A percentile compares a stretch with the other conserved stretches of the same genome.
Evolutionary conservation across 2,797 vertebrate genomes (phyloP).

Genomic region (Chiroxiphia lanceolata): DNA sequence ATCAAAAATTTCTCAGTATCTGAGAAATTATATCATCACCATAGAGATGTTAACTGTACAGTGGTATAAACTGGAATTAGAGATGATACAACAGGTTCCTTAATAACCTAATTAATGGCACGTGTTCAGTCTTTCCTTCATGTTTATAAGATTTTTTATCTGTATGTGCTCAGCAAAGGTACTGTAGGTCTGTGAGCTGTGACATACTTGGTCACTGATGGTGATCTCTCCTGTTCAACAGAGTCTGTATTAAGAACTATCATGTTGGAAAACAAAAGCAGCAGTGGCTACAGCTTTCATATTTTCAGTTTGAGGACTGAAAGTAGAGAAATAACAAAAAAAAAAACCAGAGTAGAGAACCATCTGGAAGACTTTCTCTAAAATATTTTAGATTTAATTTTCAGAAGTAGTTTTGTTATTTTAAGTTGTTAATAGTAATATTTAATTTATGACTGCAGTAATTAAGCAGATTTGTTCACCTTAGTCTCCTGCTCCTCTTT

Average conservation of each 20-base stretch:
- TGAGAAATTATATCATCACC: background rate
- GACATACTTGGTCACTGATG: background rate
- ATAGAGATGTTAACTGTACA: background rate
- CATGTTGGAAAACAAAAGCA: background rate
- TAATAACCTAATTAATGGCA: background rate
- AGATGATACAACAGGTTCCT: background rate
- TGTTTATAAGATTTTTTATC: background rate
- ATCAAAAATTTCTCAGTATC: background rate
- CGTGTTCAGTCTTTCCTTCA: background rate
- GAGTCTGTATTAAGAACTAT: background rate
- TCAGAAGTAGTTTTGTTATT: background rate
- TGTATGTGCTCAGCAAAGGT: background rate
- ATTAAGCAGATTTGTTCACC: background rate
- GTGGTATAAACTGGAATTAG: background rate
- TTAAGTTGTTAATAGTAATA: background rate
- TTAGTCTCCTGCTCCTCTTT: background rate
- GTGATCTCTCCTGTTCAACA: background rate
- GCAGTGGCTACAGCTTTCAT: background rate
- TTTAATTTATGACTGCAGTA: background rate
- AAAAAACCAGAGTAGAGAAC: background rate
- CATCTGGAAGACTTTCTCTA: background rate
- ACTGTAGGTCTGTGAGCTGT: background rate
- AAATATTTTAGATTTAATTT: background rate
- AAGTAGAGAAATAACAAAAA: background rate
- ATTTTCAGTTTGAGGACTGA: background rate